Evolutionary conservation across 1,140 invertebrate species (phyloP).

Genomic region (Megathymus violae): DNA sequence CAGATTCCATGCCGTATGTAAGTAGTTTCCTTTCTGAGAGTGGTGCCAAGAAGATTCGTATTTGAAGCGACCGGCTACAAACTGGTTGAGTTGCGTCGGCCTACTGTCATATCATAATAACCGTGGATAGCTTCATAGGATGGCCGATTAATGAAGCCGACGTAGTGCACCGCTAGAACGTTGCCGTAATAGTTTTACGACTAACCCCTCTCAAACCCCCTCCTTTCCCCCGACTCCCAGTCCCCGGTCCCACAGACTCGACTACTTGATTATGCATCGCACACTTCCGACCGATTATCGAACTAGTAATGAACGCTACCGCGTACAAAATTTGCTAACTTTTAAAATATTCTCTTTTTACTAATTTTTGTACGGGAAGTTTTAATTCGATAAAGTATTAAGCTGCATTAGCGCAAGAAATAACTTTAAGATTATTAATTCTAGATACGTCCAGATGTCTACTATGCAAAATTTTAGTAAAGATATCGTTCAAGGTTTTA

Average conservation of each 20-base stretch:
- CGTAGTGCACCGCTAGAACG: slow-evolving; percentile 66
- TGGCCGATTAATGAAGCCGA: slow-evolving; percentile 80
- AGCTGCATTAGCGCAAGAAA: slow-evolving; percentile 22
- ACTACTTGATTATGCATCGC: slow-evolving; percentile 80
- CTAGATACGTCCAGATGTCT: slow-evolving; percentile 2
- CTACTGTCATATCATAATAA: slow-evolving; percentile 70
- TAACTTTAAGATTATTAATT: slow-evolving; percentile 14
- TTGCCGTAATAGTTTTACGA: slow-evolving; percentile 81
- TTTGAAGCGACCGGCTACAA: slow-evolving; percentile 32
- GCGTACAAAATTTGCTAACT: slow-evolving; percentile 69
- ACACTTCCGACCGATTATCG: slow-evolving; percentile 79
- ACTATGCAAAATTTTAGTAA: background rate
- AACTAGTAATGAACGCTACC: slow-evolving; percentile 77
- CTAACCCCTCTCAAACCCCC: slow-evolving; percentile 48
- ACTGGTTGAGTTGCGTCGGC: slow-evolving; percentile 44
- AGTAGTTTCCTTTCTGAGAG: slow-evolving; percentile 32
- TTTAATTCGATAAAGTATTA: slow-evolving; percentile 41
- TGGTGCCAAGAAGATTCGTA: slow-evolving; percentile 28
- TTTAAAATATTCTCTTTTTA: slow-evolving; percentile 52
- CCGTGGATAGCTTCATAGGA: slow-evolving; percentile 76
- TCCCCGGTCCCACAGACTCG: slow-evolving; percentile 53
- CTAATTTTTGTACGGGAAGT: slow-evolving; percentile 53
- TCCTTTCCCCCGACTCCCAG: too few species aligned
- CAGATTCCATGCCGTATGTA: slow-evolving; percentile 29
- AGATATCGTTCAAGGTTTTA: background rate